These are phyloP conservation scores for Drosophila pectinifera DNA, from an alignment of 1,140 invertebrate genomes.

Conservation along the genomic window DNA sequence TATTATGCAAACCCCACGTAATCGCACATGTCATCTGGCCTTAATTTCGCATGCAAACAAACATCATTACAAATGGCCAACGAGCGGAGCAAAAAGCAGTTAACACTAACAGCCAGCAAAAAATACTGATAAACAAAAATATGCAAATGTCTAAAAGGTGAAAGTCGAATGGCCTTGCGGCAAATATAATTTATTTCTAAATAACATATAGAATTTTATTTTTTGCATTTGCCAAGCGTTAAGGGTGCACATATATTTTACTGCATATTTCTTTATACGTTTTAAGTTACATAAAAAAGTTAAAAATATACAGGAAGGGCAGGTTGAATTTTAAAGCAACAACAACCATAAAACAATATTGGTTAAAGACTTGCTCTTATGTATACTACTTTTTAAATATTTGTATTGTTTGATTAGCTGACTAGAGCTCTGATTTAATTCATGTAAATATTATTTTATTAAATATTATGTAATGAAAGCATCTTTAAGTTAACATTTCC, in stretches of 20 bases:
- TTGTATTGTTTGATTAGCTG: too few relatives aligned
- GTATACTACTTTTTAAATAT: too few relatives aligned
- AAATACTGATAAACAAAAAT: constrained; percentile 20
- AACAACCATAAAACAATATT: too few relatives aligned
- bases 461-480: neutral
- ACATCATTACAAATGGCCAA: constrained; percentile 56
- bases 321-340: neutral
- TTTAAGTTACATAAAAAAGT: neutral
- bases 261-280: neutral
- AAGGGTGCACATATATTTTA: neutral
- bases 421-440: too few relatives aligned
- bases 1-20: constrained; percentile 39
- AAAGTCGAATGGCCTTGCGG: constrained; percentile 23
- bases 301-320: neutral
- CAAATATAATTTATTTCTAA: constrained; percentile 8
- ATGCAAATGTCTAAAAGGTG: constrained; percentile 35
- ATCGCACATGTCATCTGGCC: constrained; percentile 72
- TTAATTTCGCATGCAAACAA: constrained; percentile 73
- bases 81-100: constrained; percentile 18
- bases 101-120: constrained; percentile 4
- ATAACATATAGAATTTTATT: neutral
- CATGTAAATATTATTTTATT: too few relatives aligned
- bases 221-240: neutral
- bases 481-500: neutral
- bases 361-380: too few relatives aligned